Evolutionary conservation across 2,113 vertebrate genomes (phyloP).

Genomic region (Ptychochromis oligacanthus): DNA sequence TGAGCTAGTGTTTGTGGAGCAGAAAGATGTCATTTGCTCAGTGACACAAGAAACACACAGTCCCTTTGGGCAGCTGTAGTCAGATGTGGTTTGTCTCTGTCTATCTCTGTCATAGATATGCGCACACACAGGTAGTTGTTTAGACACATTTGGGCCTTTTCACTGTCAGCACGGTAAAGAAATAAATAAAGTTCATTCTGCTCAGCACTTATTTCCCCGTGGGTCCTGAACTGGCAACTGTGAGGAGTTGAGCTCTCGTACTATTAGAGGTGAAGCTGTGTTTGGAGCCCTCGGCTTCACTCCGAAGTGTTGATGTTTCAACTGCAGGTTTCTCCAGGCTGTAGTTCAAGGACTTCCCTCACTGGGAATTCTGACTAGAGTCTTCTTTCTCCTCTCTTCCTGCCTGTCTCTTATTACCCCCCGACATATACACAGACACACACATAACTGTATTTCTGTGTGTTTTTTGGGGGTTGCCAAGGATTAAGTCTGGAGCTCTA

Average conservation of each 20-base stretch:
- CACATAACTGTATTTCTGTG: slow-evolving; percentile 45
- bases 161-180: slow-evolving; percentile 61
- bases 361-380: slow-evolving; percentile 55
- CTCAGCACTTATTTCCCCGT: slow-evolving; percentile 62
- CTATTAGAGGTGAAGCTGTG: slow-evolving; percentile 60
- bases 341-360: slow-evolving; percentile 66
- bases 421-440: background rate
- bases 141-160: slow-evolving; percentile 59
- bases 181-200: slow-evolving; percentile 69
- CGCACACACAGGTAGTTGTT: slow-evolving; percentile 39
- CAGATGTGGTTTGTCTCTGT: slow-evolving; percentile 60
- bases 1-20: slow-evolving; percentile 69
- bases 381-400: slow-evolving; percentile 37
- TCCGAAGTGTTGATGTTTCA: slow-evolving; percentile 65
- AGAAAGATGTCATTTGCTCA: slow-evolving; percentile 73
- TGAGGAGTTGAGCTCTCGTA: slow-evolving; percentile 46
- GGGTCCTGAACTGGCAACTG: slow-evolving; percentile 67
- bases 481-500: slow-evolving; percentile 40
- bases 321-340: slow-evolving; percentile 66
- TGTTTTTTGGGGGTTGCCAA: slow-evolving; percentile 27
- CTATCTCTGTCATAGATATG: slow-evolving; percentile 45
- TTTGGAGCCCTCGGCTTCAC: slow-evolving; percentile 61
- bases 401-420: slow-evolving; percentile 14
- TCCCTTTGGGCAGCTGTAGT: slow-evolving; percentile 55
- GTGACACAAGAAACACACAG: slow-evolving; percentile 57